Evolutionary conservation across 2,888 invertebrate species (phyloP).

Genomic region (Eubasilissa splendida): DNA sequence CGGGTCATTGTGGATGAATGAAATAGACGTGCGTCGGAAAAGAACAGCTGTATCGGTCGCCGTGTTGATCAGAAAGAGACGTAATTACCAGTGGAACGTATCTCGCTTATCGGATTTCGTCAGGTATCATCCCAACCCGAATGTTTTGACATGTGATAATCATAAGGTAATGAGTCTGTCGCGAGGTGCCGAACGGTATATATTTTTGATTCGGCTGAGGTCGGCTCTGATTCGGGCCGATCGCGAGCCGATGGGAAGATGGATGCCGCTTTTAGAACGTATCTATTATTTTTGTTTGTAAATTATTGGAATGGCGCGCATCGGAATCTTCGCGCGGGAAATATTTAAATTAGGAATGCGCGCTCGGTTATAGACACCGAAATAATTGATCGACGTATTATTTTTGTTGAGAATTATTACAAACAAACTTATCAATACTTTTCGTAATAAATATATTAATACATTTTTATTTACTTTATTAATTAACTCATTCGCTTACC

Average conservation of each 20-base stretch:
- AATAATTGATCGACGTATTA: neutral
- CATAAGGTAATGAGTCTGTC: constrained; percentile 73
- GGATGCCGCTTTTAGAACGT: constrained; percentile 49
- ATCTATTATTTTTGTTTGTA: constrained; percentile 36
- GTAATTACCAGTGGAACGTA: constrained; percentile 65
- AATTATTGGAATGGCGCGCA: constrained; percentile 36
- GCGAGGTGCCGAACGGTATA: constrained; percentile 47
- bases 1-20: constrained; percentile 66
- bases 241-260: constrained; percentile 38
- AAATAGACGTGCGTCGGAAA: constrained; percentile 66
- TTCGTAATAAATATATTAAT: no score
- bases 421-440: neutral
- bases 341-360: constrained; percentile 35
- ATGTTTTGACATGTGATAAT: constrained; percentile 76
- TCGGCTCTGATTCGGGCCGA: constrained; percentile 38
- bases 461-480: no score
- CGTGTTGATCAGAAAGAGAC: constrained; percentile 61
- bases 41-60: constrained; percentile 62
- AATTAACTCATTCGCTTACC: no score
- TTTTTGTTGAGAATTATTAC: neutral
- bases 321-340: constrained; percentile 40
- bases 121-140: constrained; percentile 71
- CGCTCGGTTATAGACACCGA: constrained; percentile 4
- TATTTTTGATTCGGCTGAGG: constrained; percentile 48
- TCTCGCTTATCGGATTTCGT: constrained; percentile 76